Percentiles rank a stretch among this genome's conserved stretches.
phyloP scores from a whole-genome alignment of 2,797 vertebrate species.

The Phataginus tricuspis region DNA sequence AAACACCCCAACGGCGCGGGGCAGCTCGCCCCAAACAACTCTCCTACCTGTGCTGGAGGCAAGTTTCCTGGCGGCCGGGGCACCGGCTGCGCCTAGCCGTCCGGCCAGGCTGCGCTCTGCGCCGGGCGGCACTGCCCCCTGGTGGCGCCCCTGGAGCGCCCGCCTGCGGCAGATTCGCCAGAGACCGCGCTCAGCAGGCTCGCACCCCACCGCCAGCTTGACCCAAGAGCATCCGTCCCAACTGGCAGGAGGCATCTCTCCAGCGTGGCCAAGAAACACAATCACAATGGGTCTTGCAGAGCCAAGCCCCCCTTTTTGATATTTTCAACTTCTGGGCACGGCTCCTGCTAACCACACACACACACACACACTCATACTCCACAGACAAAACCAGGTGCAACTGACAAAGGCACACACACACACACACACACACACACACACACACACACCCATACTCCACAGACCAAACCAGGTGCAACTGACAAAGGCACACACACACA shows the following conservation, averaged over 20 bases:
- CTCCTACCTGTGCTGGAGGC: fast-evolving
- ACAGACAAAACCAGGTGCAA: no score
- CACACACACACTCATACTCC: not conserved
- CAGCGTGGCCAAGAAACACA: not conserved
- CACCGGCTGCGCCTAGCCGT: not conserved
- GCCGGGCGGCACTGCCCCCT: not conserved
- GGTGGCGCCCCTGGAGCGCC: not conserved
- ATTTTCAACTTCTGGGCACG: not conserved
- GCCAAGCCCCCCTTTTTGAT: not conserved
- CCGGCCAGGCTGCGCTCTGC: not conserved
- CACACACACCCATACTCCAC: not conserved
- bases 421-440: not conserved
- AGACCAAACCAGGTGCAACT: no score
- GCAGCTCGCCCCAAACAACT: no score
- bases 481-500: not conserved
- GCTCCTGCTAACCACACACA: not conserved
- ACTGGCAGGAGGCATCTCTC: not conserved
- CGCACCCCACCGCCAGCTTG: fast-evolving
- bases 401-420: no score
- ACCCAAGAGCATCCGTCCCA: not conserved
- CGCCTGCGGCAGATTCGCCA: not conserved
- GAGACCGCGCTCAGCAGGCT: not conserved
- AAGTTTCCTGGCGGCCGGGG: not conserved
- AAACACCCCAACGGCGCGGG: fast-evolving
- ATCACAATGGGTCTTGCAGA: not conserved